A percentile compares a stretch with the other conserved stretches of the same genome.
These are phyloP conservation scores for Petrolisthes cinctipes DNA, from an alignment of 2,888 invertebrate species.

Conservation along the genomic window DNA sequence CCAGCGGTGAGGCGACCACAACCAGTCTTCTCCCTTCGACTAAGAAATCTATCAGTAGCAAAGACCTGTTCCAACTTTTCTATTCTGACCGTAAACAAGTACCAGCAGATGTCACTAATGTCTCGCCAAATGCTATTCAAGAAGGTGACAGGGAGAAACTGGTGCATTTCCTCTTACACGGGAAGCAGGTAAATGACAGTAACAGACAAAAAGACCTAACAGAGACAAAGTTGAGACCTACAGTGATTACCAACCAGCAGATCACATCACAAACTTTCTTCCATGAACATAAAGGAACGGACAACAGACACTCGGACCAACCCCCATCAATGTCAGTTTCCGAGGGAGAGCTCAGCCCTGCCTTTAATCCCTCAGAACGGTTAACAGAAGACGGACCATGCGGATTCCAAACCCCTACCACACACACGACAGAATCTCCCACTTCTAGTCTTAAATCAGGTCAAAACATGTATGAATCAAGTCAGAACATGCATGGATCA, in stretches of 20 bases:
- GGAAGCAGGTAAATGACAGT: background rate
- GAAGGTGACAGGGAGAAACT: background rate
- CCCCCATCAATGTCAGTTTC: conserved; percentile 4
- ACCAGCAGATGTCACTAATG: background rate
- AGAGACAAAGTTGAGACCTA: background rate
- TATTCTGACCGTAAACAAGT: background rate
- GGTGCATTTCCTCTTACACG: background rate
- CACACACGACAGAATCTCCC: background rate
- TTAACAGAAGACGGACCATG: background rate
- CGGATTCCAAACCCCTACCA: background rate
- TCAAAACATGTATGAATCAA: conserved; percentile 15
- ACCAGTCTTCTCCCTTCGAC: background rate
- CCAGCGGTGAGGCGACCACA: background rate
- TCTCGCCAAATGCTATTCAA: conserved; percentile 1
- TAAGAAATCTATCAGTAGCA: background rate
- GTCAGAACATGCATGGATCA: background rate
- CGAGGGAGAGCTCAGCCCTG: conserved; percentile 13
- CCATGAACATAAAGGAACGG: background rate
- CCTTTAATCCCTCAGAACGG: background rate
- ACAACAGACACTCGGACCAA: background rate
- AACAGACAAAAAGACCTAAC: background rate
- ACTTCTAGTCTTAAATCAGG: background rate
- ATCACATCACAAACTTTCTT: background rate
- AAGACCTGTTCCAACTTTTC: conserved; percentile 19
- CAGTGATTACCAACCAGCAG: background rate